Base-by-base conservation (phyloP, 2,888 invertebrate species). In the Podabrus alpinus region DNA sequence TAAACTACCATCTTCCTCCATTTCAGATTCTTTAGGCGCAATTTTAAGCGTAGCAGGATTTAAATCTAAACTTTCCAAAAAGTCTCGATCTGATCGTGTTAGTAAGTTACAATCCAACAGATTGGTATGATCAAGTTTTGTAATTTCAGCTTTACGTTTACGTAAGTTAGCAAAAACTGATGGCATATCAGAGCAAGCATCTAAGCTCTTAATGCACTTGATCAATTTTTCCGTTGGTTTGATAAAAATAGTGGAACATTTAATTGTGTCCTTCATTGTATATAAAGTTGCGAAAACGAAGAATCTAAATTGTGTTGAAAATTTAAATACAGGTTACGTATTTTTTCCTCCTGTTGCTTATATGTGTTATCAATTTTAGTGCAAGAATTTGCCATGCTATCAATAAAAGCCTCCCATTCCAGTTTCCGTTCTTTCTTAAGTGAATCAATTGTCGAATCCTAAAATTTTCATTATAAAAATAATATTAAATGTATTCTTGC, bases 321-420 rank as follows among this genome's bases (percentile, higher is more conserved):
- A 83, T 94, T 93, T 73, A 91, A 88, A 86, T 95, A 96, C 82
- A 93, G 91, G 79, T 93, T 92, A 79, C 90, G 88, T 5, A 95
- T 87, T 87, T 95, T 93, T 83, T 92, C 92, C 87, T 95, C 94
- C 86, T 95, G 94, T 83, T 93, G 92, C 84, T 92, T 91, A 88
- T 94, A 95, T 60, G 93, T 92, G 85, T 91, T 91, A 83, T 95
- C 94, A 80, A 95, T 92, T 85, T 93, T 90, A 80, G 91, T 89
- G 86, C 94, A 95, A 83, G 92, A 93, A 80, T 92, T 90, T 83
- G 93, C 92, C 88, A 95, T 92, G 86, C 94, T 93, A 89, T 92
- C 92, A 86, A 94, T 92, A 84, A 95, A 95, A 79, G 90, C 89
- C 82, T 93, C 90, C 93, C 94, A 94, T 86, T 93, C 92, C 71